Conservation (phyloP, 2,113 vertebrate species). For the Gorsachius goisagi region DNA sequence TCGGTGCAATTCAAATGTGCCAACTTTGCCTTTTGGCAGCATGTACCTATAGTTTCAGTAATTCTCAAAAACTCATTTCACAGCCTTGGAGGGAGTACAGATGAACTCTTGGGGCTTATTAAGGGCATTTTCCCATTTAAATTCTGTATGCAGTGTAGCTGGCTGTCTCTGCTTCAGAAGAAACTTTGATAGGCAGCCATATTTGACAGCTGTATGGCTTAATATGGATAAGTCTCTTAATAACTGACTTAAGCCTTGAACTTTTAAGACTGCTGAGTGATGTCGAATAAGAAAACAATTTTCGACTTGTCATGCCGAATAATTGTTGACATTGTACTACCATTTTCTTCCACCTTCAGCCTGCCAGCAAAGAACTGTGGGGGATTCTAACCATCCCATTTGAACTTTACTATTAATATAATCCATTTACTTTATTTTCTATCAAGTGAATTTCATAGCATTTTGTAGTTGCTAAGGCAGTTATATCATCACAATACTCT, state of each 20-base stretch:
- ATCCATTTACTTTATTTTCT: slow-evolving; percentile 11
- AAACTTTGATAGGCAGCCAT: not conserved
- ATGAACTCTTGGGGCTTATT: not conserved
- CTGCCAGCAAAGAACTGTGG: not conserved
- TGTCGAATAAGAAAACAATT: slow-evolving; percentile 40
- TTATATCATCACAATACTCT: not conserved
- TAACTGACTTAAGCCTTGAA: not conserved
- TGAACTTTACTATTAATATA: slow-evolving; percentile 23
- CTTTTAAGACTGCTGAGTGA: not conserved
- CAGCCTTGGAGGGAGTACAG: not conserved
- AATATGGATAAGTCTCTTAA: not conserved
- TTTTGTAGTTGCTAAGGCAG: not conserved
- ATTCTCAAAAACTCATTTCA: not conserved
- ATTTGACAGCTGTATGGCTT: slow-evolving; percentile 12
- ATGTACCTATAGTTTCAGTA: not conserved
- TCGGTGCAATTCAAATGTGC: not conserved
- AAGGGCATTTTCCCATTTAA: not conserved
- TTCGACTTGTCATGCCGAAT: slow-evolving; percentile 39
- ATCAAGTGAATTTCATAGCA: slow-evolving; percentile 5
- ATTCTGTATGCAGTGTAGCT: not conserved
- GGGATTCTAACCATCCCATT: slow-evolving; percentile 16
- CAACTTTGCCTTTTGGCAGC: not conserved
- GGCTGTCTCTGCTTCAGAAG: not conserved
- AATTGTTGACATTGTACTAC: slow-evolving; percentile 24
- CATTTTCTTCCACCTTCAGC: slow-evolving; percentile 31